Evolutionary conservation across 2,797 vertebrate genomes (phyloP), one percentile per base, ranked within the genome.

Genomic region (Chiroxiphia lanceolata): DNA sequence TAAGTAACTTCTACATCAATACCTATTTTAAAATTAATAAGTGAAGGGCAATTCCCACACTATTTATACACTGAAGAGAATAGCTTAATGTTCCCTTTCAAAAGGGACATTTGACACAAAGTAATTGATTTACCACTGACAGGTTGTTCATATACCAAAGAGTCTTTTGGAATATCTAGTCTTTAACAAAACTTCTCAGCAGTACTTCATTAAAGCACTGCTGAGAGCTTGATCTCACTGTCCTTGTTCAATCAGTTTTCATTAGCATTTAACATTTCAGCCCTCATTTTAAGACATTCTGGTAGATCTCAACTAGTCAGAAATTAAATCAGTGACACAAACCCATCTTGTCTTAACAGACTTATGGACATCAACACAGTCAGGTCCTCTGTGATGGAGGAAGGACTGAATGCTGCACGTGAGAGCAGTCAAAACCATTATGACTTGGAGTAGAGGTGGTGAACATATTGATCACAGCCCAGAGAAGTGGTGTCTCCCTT

Each of bases 291-390:
- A 82, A 90, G 34, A 67, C 15, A 47, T 63, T 47, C 6, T 2
- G 0, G 33, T 74, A 74, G 29, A 89, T 26, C 22, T 63, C 31
- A 36, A 2, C 18, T 68, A 29, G 7, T 56, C 48, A 83, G 64
- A 83, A 83, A 5, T 25, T 2, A 76, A 76, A 44, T 45, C 53
- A 61, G 15, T 25, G 23, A 20, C 27, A 60, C 26, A 56, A 40
- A 6, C 13, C 13, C 6, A 22, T 26, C 48, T 36, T 33, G 7
- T 47, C 25, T 76, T 69, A 64, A 71, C 33, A 84, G 11, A 36
- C 10, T 65, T 51, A 45, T 13, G 23, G 23, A 21, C 2, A 0
- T 20, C 1, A 5, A 15, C 10, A 45, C 20, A 25, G 29, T 0
- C 45, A 65, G 38, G 19, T 40, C 29, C 21, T 87, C n/a, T 56